Evolutionary conservation across 64 coral and sea anemone genomes (phyloP).

Genomic region (Dendrophyllia cribrosa): DNA sequence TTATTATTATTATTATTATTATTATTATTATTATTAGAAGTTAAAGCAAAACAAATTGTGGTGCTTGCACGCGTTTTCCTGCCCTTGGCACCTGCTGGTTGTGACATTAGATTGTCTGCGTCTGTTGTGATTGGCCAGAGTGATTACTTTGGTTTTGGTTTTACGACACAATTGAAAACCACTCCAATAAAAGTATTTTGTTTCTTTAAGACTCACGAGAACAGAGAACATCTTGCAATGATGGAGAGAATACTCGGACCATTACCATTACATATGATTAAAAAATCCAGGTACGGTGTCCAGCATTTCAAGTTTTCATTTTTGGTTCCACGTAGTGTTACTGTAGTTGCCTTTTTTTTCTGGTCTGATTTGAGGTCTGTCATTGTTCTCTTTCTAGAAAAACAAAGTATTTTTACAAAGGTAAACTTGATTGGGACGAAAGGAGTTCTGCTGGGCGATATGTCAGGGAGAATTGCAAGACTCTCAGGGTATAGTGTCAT

Average conservation of each 20-base stretch:
- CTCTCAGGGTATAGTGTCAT: slow-evolving; percentile 66
- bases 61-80: too few species aligned
- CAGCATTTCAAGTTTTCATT: background rate
- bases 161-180: too few species aligned
- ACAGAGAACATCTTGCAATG: slow-evolving; percentile 98
- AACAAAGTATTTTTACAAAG: slow-evolving; percentile 99
- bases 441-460: slow-evolving; percentile 91
- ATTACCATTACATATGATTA: slow-evolving; percentile 80
- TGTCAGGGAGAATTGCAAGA: slow-evolving; percentile 96
- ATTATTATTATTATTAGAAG: too few species aligned
- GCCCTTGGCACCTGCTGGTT: too few species aligned
- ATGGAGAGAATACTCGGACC: slow-evolving; percentile 97
- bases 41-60: too few species aligned
- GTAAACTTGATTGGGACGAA: slow-evolving; percentile 96
- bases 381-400: slow-evolving; percentile 70
- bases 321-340: background rate
- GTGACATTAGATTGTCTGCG: too few species aligned
- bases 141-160: background rate
- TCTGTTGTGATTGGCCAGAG: background rate
- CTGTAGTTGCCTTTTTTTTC: background rate
- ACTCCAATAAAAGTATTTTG: background rate
- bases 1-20: too few species aligned
- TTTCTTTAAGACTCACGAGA: slow-evolving; percentile 90
- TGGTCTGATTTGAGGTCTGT: background rate
- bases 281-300: slow-evolving; percentile 85